These are phyloP conservation scores for Apostichopus japonicus DNA, from an alignment of 35 echinoderm and acorn worm genomes.

Conservation along the genomic window DNA sequence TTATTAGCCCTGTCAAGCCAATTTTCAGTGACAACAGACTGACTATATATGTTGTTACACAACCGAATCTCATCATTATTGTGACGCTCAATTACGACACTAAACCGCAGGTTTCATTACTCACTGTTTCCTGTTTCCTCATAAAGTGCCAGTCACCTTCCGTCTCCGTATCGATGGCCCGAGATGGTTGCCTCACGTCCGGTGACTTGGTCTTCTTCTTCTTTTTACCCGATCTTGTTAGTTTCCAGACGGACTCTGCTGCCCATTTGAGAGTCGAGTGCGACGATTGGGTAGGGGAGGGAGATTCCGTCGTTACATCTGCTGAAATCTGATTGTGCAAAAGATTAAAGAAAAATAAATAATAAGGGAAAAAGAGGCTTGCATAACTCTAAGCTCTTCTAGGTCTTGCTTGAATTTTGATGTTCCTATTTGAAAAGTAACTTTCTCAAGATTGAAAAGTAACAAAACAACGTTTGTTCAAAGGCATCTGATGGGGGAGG, in stretches of 20 bases:
- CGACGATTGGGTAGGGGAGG: neutral
- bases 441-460: no score
- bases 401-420: no score
- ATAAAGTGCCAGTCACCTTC: constrained; percentile 22
- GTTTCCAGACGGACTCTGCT: constrained; percentile 36
- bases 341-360: neutral
- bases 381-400: neutral
- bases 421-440: no score
- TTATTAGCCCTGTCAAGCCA: no score
- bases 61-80: neutral
- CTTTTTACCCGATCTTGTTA: neutral
- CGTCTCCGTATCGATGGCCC: neutral
- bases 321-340: neutral
- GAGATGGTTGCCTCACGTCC: neutral
- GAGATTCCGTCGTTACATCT: neutral
- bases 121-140: neutral
- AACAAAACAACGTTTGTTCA: no score
- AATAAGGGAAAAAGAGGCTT: neutral
- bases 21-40: neutral
- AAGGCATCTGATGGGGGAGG: no score
- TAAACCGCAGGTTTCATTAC: neutral
- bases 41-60: neutral
- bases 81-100: neutral
- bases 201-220: neutral
- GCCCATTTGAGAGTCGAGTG: constrained; percentile 23